Evolutionary conservation across 1,140 invertebrate genomes (phyloP).

Genomic region (Nomia melanderi): DNA sequence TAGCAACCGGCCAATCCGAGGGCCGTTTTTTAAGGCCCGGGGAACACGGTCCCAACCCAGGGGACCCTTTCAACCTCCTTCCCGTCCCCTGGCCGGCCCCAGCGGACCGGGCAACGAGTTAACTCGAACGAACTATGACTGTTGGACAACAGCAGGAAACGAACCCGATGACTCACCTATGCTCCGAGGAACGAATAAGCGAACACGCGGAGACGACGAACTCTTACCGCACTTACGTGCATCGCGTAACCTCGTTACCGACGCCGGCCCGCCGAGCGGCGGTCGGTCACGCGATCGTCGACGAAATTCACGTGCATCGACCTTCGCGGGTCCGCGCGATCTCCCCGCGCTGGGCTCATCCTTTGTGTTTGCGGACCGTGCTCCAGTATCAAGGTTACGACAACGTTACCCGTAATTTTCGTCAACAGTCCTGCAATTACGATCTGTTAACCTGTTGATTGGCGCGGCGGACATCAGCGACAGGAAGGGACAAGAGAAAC

Average conservation of each 20-base stretch:
- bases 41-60: conserved; percentile 10
- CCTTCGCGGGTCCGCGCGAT: conserved; percentile 29
- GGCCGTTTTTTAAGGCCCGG: conserved; percentile 21
- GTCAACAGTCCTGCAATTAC: neutral
- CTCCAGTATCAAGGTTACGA: neutral
- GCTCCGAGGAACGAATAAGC: conserved; percentile 61
- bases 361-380: neutral
- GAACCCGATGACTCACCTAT: conserved; percentile 70
- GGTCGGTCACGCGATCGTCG: conserved; percentile 38
- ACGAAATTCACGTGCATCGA: conserved; percentile 22
- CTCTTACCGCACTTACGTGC: conserved; percentile 54
- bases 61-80: conserved; percentile 28
- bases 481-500: no score
- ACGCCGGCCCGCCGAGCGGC: neutral
- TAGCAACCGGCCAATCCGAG: conserved; percentile 49
- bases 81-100: neutral
- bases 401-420: neutral
- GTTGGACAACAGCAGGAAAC: conserved; percentile 56
- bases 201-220: conserved; percentile 30
- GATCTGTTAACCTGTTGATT: neutral
- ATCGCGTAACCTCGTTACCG: conserved; percentile 69
- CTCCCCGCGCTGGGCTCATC: neutral
- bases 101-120: conserved; percentile 4
- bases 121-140: conserved; percentile 27
- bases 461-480: no score